These are phyloP conservation scores for Melipona beecheii DNA, from an alignment of 2,888 invertebrate genomes.

Conservation along the genomic window DNA sequence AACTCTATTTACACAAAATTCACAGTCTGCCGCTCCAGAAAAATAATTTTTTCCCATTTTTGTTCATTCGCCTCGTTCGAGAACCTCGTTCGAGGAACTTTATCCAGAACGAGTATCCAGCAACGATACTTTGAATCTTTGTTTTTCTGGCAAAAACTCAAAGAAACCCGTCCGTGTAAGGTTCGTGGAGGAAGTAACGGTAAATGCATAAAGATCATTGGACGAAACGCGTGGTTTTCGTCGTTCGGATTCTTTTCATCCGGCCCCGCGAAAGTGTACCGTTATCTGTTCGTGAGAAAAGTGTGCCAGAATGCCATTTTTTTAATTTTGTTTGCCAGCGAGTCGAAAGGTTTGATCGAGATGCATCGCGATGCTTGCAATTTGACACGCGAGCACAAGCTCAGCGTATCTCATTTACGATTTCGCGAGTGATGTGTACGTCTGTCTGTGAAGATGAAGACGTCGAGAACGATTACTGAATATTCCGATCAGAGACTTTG, in stretches of 20 bases:
- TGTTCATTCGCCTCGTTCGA: not conserved
- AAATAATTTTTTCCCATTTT: not conserved
- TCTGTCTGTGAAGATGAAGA: not conserved
- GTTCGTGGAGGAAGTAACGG: constrained; percentile 40
- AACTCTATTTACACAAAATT: no score
- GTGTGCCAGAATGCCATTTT: constrained; percentile 22
- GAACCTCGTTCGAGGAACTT: not conserved
- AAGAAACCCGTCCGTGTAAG: not conserved
- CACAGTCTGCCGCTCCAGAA: not conserved
- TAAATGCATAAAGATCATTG: constrained; percentile 39
- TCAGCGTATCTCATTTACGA: not conserved
- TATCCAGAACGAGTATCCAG: constrained; percentile 10
- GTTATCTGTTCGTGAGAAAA: constrained; percentile 14
- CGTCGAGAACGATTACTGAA: not conserved
- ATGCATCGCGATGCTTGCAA: not conserved
- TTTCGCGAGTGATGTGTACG: not conserved
- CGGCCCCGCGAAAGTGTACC: constrained; percentile 23
- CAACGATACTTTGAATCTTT: constrained; percentile 9
- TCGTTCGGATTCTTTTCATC: constrained; percentile 16
- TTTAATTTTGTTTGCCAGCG: not conserved
- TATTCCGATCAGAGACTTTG: not conserved
- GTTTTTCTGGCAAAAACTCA: constrained; percentile 37
- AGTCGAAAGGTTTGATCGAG: constrained; percentile 15
- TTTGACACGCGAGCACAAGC: not conserved
- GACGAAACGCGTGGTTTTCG: constrained; percentile 24